Conservation (phyloP, 1,140 invertebrate species). For the Leptopilina boulardi region DNA sequence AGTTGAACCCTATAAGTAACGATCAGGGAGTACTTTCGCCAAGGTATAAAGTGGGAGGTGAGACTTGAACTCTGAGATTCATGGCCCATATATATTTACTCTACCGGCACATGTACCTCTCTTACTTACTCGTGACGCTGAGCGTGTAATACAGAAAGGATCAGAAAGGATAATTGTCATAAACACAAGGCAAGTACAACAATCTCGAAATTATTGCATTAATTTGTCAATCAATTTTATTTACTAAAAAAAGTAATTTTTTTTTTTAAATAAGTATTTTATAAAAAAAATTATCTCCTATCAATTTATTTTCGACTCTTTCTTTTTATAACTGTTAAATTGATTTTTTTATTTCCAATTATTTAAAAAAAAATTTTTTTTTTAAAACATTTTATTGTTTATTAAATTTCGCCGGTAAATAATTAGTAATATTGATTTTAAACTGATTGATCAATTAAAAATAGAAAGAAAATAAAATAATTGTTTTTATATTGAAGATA, state of each 20-base stretch:
- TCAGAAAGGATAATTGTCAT: slow-evolving; percentile 15
- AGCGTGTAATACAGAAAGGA: slow-evolving; percentile 46
- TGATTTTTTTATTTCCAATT: too few species aligned
- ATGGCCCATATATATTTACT: slow-evolving; percentile 64
- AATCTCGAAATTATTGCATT: not conserved
- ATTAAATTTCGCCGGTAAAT: too few species aligned
- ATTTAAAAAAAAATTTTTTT: too few species aligned
- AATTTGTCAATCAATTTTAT: not conserved
- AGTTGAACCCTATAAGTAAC: slow-evolving; percentile 52
- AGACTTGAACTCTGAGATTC: slow-evolving; percentile 67
- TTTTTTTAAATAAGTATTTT: too few species aligned
- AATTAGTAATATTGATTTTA: too few species aligned
- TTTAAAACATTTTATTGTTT: too few species aligned
- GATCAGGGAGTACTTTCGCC: slow-evolving; percentile 70
- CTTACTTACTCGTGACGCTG: slow-evolving; percentile 61
- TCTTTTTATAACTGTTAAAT: too few species aligned
- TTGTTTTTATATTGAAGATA: not conserved
- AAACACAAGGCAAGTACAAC: not conserved
- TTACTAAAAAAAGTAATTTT: too few species aligned
- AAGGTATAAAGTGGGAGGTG: slow-evolving; percentile 68
- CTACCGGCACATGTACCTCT: slow-evolving; percentile 62
- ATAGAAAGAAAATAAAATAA: too few species aligned
- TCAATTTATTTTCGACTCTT: too few species aligned
- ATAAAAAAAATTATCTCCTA: too few species aligned
- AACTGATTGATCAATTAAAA: too few species aligned